These are phyloP conservation scores for Darwinula stevensoni DNA, from an alignment of 2,888 invertebrate genomes.

Conservation along the genomic window DNA sequence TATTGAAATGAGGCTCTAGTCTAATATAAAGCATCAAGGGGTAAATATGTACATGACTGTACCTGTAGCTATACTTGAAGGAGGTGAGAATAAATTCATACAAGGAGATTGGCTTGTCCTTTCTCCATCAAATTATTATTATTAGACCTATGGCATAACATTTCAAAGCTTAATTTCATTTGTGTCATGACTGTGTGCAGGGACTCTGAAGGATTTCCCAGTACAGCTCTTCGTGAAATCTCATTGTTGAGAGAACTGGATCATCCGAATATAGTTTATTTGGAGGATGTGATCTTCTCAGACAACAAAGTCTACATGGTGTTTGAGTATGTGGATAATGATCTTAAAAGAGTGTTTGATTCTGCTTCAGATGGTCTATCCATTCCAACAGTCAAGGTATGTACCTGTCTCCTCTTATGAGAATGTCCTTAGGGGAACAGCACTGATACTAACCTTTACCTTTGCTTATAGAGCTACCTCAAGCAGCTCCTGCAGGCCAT, in stretches of 20 bases:
- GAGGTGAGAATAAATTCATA: too few relatives aligned
- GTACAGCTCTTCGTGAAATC: constrained; percentile 87
- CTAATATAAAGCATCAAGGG: too few relatives aligned
- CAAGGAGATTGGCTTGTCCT: not conserved
- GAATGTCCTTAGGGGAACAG: too few relatives aligned
- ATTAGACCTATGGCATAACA: too few relatives aligned
- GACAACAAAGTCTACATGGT: constrained; percentile 65
- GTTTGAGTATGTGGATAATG: constrained; percentile 77
- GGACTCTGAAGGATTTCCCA: constrained; percentile 88
- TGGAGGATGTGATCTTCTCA: constrained; percentile 62
- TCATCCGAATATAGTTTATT: constrained; percentile 64
- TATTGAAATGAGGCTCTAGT: too few relatives aligned
- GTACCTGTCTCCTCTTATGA: not conserved
- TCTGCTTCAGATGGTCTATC: constrained; percentile 17
- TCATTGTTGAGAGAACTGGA: constrained; percentile 61
- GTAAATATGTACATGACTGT: too few relatives aligned
- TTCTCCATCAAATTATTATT: too few relatives aligned
- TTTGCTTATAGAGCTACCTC: constrained; percentile 29
- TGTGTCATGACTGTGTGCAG: too few relatives aligned
- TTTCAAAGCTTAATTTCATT: too few relatives aligned
- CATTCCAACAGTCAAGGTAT: constrained; percentile 15
- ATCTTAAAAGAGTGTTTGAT: constrained; percentile 67
- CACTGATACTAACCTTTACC: too few relatives aligned
- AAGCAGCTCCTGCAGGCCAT: constrained; percentile 63
- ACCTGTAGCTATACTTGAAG: too few relatives aligned